Evolutionary conservation across 1,140 invertebrate genomes (phyloP), one percentile per base, ranked within the genome.

Genomic region (Alviniconcha marisindica): DNA sequence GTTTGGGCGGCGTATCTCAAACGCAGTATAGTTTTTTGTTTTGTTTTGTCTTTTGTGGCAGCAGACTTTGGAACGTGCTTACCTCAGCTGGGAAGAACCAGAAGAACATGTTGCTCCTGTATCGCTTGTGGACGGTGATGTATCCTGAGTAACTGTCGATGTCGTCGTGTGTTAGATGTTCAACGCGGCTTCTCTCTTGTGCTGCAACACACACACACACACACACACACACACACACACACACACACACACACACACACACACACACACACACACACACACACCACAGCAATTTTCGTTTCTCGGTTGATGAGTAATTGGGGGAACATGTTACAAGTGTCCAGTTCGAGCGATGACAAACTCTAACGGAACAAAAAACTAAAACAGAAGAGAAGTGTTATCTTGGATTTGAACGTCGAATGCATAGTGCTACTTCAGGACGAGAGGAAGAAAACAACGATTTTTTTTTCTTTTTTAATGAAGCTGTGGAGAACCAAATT

Each of bases 21-120:
- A n/a, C n/a, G n/a, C n/a, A n/a, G n/a, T n/a, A n/a, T n/a, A n/a
- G n/a, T n/a, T n/a, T n/a, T n/a, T n/a, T n/a, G n/a, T n/a, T n/a
- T n/a, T n/a, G n/a, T n/a, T n/a, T n/a, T n/a, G n/a, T n/a, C n/a
- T n/a, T n/a, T n/a, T n/a, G n/a, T n/a, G n/a, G n/a, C n/a, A n/a
- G n/a, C n/a, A n/a, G n/a, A n/a, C n/a, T n/a, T n/a, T n/a, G n/a
- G n/a, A n/a, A n/a, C n/a, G n/a, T 48, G 12, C 33, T 14, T 44
- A 94, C 94, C 88, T 94, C 91, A 0, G 96, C 95, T 0, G 96
- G 96, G 90, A 97, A 97, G 88, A 96, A 97, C 97, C 97, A 97
- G 92, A 97, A 97, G 93, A 97, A 97, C 85, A 97, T 94, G 90
- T 97, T 97, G 0, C 96, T 96, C 87, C 96, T 95, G 89, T 94